Conservation (phyloP, 2,888 invertebrate genomes). For the Xestoiulus laeticollis region DNA sequence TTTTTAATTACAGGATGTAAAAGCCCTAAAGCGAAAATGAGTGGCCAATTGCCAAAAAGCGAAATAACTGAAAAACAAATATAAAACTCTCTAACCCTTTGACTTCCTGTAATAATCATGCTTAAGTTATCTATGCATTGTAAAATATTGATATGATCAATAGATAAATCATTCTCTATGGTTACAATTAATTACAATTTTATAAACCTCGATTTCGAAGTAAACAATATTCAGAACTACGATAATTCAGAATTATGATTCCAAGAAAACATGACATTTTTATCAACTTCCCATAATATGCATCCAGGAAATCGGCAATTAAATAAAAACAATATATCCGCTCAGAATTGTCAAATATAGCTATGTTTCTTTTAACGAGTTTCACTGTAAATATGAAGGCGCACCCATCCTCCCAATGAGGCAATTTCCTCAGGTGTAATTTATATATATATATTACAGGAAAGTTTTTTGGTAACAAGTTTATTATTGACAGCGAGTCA, state of each 20-base stretch:
- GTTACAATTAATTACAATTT: neutral
- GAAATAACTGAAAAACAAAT: too few species aligned
- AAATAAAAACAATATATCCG: neutral
- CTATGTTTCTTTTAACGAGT: neutral
- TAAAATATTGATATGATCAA: neutral
- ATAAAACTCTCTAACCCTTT: too few species aligned
- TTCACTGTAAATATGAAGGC: neutral
- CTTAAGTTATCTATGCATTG: too few species aligned
- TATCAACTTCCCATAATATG: neutral
- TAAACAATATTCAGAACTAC: neutral
- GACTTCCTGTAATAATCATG: too few species aligned
- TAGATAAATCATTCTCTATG: neutral
- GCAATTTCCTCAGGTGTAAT: constrained; percentile 20
- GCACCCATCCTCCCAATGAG: constrained; percentile 17
- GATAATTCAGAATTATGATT: neutral
- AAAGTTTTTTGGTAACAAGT: neutral
- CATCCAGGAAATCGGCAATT: neutral
- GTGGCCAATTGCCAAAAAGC: too few species aligned
- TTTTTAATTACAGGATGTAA: too few species aligned
- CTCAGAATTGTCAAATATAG: neutral
- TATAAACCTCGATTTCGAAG: neutral
- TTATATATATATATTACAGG: constrained; percentile 11
- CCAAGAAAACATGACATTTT: neutral
- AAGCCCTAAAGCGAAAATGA: too few species aligned
- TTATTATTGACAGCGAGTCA: neutral